These are phyloP conservation scores for Drosophila pallidifrons DNA, from an alignment of 1,140 invertebrate genomes.

Conservation along the genomic window DNA sequence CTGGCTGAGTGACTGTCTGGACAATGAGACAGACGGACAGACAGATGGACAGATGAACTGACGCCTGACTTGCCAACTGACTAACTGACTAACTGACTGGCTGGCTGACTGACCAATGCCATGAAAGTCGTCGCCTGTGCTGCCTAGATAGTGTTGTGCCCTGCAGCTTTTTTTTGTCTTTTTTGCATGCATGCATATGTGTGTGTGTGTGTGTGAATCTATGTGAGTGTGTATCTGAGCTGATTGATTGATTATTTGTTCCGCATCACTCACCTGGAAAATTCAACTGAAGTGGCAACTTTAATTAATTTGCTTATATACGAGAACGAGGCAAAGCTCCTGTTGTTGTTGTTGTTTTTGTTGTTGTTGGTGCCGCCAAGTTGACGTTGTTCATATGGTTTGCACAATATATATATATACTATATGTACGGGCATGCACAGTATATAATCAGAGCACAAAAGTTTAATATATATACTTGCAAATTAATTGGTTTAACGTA, in stretches of 20 bases:
- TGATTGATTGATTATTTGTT: conserved; percentile 85
- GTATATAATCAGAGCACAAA: conserved; percentile 47
- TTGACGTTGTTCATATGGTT: conserved; percentile 43
- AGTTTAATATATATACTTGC: conserved; percentile 59
- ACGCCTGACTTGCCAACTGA: conserved; percentile 7
- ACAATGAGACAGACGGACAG: conserved; percentile 2
- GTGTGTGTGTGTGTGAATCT: conserved; percentile 1
- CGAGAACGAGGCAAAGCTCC: conserved; percentile 19
- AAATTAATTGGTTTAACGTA: conserved; percentile 56
- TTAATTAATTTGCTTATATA: conserved; percentile 84
- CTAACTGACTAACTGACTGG: conserved; percentile 43
- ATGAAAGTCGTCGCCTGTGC: conserved; percentile 66
- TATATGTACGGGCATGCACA: not conserved
- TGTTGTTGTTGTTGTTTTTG: conserved; percentile 37
- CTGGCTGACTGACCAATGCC: conserved; percentile 55
- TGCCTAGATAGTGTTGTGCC: conserved; percentile 73
- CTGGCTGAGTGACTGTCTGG: conserved; percentile 50
- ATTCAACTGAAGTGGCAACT: conserved; percentile 85
- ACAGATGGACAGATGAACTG: conserved; percentile 6
- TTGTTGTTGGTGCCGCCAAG: conserved; percentile 46
- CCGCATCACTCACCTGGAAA: conserved; percentile 84
- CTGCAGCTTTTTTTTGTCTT: conserved; percentile 55
- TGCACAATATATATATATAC: conserved; percentile 19
- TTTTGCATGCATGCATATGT: conserved; percentile 8
- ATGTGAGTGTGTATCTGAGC: conserved; percentile 50